Percentiles rank a stretch among this genome's conserved stretches.
phyloP scores from a whole-genome alignment of 2,888 invertebrate genomes.

The Athrips mouffetella region DNA sequence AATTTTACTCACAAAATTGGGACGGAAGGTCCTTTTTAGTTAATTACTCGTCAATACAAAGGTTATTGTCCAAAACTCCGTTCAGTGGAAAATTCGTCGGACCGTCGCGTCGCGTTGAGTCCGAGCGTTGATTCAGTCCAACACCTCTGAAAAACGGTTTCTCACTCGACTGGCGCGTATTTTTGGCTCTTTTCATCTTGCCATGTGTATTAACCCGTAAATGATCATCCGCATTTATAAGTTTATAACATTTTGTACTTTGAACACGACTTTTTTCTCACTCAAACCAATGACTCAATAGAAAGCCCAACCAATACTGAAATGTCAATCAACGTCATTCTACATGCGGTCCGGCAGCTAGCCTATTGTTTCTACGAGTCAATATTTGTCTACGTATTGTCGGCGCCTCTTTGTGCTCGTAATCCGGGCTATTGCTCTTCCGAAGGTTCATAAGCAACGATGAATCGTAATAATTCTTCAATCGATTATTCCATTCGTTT shows the following conservation, averaged over 20 bases:
- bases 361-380: slow-evolving; percentile 72
- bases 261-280: neutral
- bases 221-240: slow-evolving; percentile 26
- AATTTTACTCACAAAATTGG: slow-evolving; percentile 58
- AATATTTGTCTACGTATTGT: slow-evolving; percentile 72
- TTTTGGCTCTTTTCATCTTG: slow-evolving; percentile 75
- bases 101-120: slow-evolving; percentile 71
- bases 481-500: slow-evolving; percentile 68
- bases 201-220: slow-evolving; percentile 62
- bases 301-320: slow-evolving; percentile 33
- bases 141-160: slow-evolving; percentile 75
- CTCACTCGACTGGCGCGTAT: slow-evolving; percentile 70
- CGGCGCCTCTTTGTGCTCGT: slow-evolving; percentile 65
- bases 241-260: slow-evolving; percentile 2
- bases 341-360: slow-evolving; percentile 46
- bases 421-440: slow-evolving; percentile 67
- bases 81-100: slow-evolving; percentile 76
- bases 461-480: slow-evolving; percentile 72
- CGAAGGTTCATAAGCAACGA: slow-evolving; percentile 57
- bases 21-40: slow-evolving; percentile 65
- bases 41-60: slow-evolving; percentile 71
- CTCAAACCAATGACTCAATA: neutral
- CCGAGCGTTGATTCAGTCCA: slow-evolving; percentile 66
- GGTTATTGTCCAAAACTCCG: slow-evolving; percentile 66
- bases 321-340: slow-evolving; percentile 57